Evolutionary conservation across 2,888 invertebrate genomes (phyloP), one percentile per base, ranked within the genome.

Genomic region (Dysmachus trigonus): DNA sequence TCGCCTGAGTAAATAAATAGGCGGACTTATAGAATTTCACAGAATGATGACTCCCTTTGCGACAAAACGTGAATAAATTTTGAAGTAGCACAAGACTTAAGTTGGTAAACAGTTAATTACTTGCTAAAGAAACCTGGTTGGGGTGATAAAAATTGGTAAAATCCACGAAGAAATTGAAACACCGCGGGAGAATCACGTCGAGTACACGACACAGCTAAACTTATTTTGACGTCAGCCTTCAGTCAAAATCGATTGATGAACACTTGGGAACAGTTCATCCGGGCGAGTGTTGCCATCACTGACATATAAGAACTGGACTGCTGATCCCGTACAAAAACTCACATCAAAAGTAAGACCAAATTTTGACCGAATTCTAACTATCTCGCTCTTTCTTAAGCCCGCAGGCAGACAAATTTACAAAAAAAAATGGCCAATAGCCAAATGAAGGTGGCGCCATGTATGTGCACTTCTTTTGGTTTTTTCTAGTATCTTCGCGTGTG

Each of bases 181-280:
- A 79, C 79, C 79, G 47, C 79, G 38, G 47, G 47, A 79, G 41
- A 47, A 47, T 41, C 51, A 79, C 79, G 47, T 38, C 79, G 51
- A 76, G 22, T 76, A 79, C 79, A 51, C 79, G 47, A 79, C 27
- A 79, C 79, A 79, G 27, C 41, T 47, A 47, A 79, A 47, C 41
- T 51, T 38, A 79, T 47, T 79, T 79, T 79, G 79, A 79, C 79
- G 79, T 79, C 79, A 79, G 79, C 79, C 47, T 79, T 79, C 79
- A 79, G 51, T 79, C 79, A 51, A 79, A 76, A 79, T 79, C 79
- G 79, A 79, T 79, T 27, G 51, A 51, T 79, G 79, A 79, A 30
- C 41, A 30, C 13, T n/a, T 41, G 77, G 41, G 30, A 30, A 4
- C 79, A 79, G 79, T 77, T 77, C 77, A 77, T 47, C 41, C 22